Conservation (phyloP, 2,888 invertebrate genomes). For the Sesia apiformis region DNA sequence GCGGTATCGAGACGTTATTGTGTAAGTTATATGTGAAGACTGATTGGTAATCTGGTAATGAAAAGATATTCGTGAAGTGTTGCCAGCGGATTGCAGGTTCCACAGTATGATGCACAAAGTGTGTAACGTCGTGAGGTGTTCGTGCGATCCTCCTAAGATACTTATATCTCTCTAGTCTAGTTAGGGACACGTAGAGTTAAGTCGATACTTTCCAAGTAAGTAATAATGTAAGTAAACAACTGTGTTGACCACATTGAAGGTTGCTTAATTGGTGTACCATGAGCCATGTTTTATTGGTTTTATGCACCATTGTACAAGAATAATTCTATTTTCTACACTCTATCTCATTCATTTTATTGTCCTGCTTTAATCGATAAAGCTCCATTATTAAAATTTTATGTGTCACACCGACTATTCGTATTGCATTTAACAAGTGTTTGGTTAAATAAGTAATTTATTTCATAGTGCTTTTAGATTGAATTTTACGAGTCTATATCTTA, state of each 20-base stretch:
- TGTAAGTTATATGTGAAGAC: too few species aligned
- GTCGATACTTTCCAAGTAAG: constrained; percentile 3
- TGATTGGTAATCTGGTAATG: too few species aligned
- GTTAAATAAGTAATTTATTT: constrained; percentile 24
- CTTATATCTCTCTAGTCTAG: constrained; percentile 12
- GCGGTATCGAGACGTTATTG: too few species aligned
- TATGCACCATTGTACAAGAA: constrained; percentile 28
- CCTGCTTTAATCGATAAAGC: not conserved
- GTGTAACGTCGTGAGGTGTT: not conserved
- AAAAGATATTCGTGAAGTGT: too few species aligned
- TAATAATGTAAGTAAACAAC: constrained; percentile 3
- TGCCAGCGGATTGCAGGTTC: not conserved
- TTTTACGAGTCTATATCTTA: constrained; percentile 22
- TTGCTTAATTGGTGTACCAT: not conserved
- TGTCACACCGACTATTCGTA: not conserved
- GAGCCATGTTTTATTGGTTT: constrained; percentile 60
- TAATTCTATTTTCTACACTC: constrained; percentile 64
- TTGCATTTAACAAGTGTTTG: constrained; percentile 28
- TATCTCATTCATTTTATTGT: constrained; percentile 37
- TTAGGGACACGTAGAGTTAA: constrained; percentile 8
- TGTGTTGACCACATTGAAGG: constrained; percentile 4
- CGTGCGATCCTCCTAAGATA: constrained; percentile 6
- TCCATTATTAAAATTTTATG: not conserved
- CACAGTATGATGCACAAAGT: constrained; percentile 1
- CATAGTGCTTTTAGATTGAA: constrained; percentile 26